Base-by-base conservation (phyloP, 92 coral and sea anemone genomes). In the Umimayanthus chanpuru region DNA sequence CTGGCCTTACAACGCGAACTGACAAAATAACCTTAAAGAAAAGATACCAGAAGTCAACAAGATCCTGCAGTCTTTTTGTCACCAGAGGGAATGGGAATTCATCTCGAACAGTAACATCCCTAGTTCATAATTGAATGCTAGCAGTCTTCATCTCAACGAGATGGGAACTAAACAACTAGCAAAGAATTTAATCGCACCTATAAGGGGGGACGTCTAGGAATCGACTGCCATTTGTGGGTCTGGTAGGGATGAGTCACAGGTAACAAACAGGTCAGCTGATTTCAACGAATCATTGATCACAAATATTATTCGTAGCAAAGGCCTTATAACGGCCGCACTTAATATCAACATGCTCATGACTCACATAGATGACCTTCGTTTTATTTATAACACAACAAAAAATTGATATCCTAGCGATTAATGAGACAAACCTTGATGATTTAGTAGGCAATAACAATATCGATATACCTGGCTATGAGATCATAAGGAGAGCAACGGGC, bases 401-500 rank as follows among this genome's bases (percentile, higher is more conserved):
- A n/a, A n/a, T n/a, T n/a, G n/a, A n/a, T n/a, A n/a, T n/a, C n/a
- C n/a, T n/a, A n/a, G n/a, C n/a, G n/a, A n/a, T n/a, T n/a, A n/a
- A n/a, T n/a, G n/a, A n/a, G n/a, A n/a, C n/a, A n/a, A n/a, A n/a
- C n/a, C n/a, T n/a, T n/a, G n/a, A n/a, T n/a, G n/a, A n/a, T n/a
- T n/a, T n/a, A n/a, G 66, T 43, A 14, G 43, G 66, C 56, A 80
- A 80, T 29, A 80, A 80, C 38, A 53, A 26, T 14, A 49, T 80
- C n/a, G 41, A 80, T 30, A 80, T 80, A 38, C 72, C 85, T 30
- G 85, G 85, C 36, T 80, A 80, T 53, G 85, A 80, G 85, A 80
- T 80, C 8, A 53, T 80, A 41, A 78, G 58, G 56, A n/a, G n/a
- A n/a, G n/a, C n/a, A n/a, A n/a, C n/a, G n/a, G n/a, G n/a, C n/a